Base-by-base conservation (phyloP, 2,888 invertebrate species). In the Mesorhabditis spiculigera region DNA sequence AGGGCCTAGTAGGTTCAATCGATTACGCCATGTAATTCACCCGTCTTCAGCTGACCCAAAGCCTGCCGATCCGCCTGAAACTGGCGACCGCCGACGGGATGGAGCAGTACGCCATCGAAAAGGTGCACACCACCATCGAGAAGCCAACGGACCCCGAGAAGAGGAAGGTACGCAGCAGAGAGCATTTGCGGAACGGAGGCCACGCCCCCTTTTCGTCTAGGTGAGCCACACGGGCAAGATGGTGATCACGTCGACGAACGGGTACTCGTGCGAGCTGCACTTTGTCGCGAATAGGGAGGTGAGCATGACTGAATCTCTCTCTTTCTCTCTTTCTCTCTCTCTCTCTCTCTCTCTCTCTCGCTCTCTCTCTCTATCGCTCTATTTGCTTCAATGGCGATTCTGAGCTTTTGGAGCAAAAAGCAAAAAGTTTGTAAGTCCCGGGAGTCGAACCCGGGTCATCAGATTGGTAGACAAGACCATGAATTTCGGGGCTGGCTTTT, bases 41-140 rank as follows among this genome's bases (percentile, higher is more conserved):
- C n/a, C n/a, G n/a, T n/a, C n/a, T n/a, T n/a, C n/a, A n/a, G 5
- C 41, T 73, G 45, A 61, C 13, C 10, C 68, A 62, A 4, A 50
- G 67, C 5, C 16, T 66, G 4, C 73, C 73, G 4, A 58, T 73
- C 4, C 43, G 69, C 4, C 62, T 73, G 10, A 50, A 50, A n/a
- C n/a, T 50, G 58, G 4, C 16, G 61, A 13, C 62, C 72, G n/a
- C 62, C 43, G 42, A 72, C 63, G 13, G 69, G 44, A 67, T 66
- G 6, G 74, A 73, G 28, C 70, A 73, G 42, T 74, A 74, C 63
- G 43, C 63, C 10, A 70, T 68, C 70, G 67, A 73, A 41, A 74
- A 74, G 67, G 74, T 73, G 61, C 42, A 42, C 42, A 72, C 68
- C 4, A 71, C 62, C 5, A 73, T 73, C 61, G 41, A 50, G 45